Base-by-base conservation (phyloP, 2,113 vertebrate genomes). In the Sylvilagus bachmani region DNA sequence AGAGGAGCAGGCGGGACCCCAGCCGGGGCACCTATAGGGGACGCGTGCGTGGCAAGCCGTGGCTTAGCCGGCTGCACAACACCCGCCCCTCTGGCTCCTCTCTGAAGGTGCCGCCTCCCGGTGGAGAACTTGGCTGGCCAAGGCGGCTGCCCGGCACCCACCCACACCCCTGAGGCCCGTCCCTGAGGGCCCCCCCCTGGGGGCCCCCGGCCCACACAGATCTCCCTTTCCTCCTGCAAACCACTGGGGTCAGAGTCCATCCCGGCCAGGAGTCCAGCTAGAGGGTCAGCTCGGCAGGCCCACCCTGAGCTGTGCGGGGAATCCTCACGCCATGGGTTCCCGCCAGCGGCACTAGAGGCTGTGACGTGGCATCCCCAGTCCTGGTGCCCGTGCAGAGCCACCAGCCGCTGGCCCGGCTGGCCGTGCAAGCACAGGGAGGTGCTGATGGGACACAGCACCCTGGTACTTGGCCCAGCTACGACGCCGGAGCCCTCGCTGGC, bases 331-430 rank as follows among this genome's bases (percentile, higher is more conserved):
- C 1, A 0, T 0, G 1, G 2, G 17, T 33, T 16, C 24, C 44
- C 29, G 1, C 8, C 0, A 0, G 66, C 25, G 36, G 38, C 2
- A 4, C 33, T 4, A 24, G 33, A 75, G 6, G 29, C 10, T 0
- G 1, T 3, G 5, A 55, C 25, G n/a, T n/a, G 33, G 10, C 17
- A 5, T 51, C 31, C 1, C 49, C 3, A 31, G 29, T 55, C 84
- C 64, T 5, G 13, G 82, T 5, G 22, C 36, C n/a, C 17, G 0
- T 1, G 2, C 44, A 21, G 33, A 19, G 16, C 38, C 7, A 5
- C 14, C 55, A 27, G 10, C 27, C 22, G 51, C 22, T 36, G 27
- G n/a, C 6, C 38, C 7, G 24, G 44, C 44, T 74, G n/a, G 49
- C 64, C 49, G 17, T 10, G 17, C 4, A 38, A 67, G 51, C 12